Conservation (phyloP, 2,113 vertebrate genomes). For the Caranx ignobilis region DNA sequence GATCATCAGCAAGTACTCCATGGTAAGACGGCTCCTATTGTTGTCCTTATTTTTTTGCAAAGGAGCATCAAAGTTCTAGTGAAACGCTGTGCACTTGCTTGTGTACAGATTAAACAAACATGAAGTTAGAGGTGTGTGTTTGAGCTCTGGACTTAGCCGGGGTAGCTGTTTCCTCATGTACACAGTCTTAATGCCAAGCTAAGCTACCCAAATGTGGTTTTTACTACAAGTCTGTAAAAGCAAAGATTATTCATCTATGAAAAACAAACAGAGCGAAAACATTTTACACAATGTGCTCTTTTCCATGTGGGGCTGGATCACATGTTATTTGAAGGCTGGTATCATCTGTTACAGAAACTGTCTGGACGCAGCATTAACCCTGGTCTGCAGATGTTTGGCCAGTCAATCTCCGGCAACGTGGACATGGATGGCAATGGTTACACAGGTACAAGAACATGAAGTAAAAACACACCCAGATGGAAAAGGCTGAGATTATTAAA, state of each 20-base stretch:
- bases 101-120: background rate
- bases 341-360: conserved; percentile 87
- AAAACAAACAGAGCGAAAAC: background rate
- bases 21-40: conserved; percentile 83
- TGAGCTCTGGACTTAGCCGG: background rate
- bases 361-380: conserved; percentile 89
- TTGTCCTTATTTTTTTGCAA: conserved; percentile 4
- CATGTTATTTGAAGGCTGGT: conserved; percentile 54
- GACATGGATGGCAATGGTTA: conserved; percentile 99
- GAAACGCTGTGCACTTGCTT: background rate
- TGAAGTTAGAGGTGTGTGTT: background rate
- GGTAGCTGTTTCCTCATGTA: background rate
- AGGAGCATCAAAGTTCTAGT: background rate
- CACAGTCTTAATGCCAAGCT: background rate
- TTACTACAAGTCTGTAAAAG: conserved; percentile 1
- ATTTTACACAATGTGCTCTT: conserved; percentile 28
- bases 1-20: conserved; percentile 91
- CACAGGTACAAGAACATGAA: conserved; percentile 84
- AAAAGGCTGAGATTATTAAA: conserved; percentile 18
- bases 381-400: conserved; percentile 94
- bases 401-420: conserved; percentile 95
- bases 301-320: conserved; percentile 19
- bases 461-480: conserved; percentile 8
- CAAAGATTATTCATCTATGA: conserved; percentile 2
- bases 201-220: background rate